Evolutionary conservation across 2,797 vertebrate genomes (phyloP), one percentile per base, ranked within the genome.

Genomic region (Takifugu ocellatus): DNA sequence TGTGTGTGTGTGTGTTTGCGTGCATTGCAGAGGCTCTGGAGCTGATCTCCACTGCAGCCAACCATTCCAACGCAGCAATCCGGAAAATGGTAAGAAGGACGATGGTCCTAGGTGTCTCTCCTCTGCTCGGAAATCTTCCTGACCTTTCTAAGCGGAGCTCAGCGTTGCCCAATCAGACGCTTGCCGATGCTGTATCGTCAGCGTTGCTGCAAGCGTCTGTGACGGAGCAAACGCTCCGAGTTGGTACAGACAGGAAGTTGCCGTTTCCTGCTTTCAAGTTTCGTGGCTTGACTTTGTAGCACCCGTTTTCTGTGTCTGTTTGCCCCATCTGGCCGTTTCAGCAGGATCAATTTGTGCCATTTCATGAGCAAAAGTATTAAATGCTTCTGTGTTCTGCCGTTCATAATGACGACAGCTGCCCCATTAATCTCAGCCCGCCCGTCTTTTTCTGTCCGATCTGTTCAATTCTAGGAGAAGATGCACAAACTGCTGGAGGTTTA

Each of bases 11-110:
- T 26, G 68, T 29, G 7, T n/a, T 9, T 51, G 6, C 56, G 0
- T 57, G 0, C 49, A 0, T 74, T 84, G 48, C 92, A 99, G 96
- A 96, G 73, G 97, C 97, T 0, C 77, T 99, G 87, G 95, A 98
- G 83, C 91, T 99, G 16, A 99, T 99, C 76, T 95, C 97, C 4
- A 99, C 94, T 0, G 97, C 97, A 44, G 96, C 97, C 1, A 96
- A 97, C 81, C 97, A 99, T 75, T 99, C 97, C 29, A 99, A 98
- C 0, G 93, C 96, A 25, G 96, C 96, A 68, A 98, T 99, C 79
- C 91, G 92, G 65, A 98, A 99, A 87, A 97, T 97, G 96, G 97
- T 98, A 77, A 92, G 94, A 83, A 39, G 36, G 3, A 12, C 11
- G 2, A 39, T 1, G 2, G 11, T 31, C 56, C 61, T n/a, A 24